Evolutionary conservation across 2,113 vertebrate genomes (phyloP).

Genomic region (Steatornis caripensis): DNA sequence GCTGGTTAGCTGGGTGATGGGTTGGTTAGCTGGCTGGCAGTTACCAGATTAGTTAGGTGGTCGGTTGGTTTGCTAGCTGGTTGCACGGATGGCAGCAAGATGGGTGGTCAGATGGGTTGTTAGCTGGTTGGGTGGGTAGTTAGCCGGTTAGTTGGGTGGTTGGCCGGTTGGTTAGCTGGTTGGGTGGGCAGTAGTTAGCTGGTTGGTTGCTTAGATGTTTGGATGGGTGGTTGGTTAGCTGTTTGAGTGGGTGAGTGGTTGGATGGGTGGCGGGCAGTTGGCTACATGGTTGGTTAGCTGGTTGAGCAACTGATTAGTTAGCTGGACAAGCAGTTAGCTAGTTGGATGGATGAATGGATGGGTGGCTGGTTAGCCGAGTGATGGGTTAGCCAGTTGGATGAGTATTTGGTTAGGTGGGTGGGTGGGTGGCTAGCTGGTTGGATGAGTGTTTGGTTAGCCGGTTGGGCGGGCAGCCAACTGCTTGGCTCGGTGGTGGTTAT

Average conservation of each 20-base stretch:
- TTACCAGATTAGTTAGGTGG: not conserved
- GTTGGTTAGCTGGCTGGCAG: not conserved
- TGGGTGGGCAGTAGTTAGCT: not conserved
- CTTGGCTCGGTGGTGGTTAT: no score
- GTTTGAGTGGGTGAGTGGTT: not conserved
- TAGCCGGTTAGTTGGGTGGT: not conserved
- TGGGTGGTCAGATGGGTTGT: not conserved
- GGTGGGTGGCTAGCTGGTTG: not conserved
- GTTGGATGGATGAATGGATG: not conserved
- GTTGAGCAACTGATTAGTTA: no score
- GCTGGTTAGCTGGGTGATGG: not conserved
- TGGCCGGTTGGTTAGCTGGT: not conserved
- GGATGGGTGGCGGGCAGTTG: not conserved
- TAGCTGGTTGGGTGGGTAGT: not conserved
- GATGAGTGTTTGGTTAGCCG: not conserved
- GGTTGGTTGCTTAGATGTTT: not conserved
- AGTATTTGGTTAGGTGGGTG: not conserved
- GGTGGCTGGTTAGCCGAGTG: not conserved
- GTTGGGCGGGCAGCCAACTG: not conserved
- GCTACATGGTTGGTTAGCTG: not conserved
- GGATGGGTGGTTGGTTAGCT: not conserved
- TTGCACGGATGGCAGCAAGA: not conserved
- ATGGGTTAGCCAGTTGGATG: not conserved
- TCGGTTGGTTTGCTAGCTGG: not conserved
- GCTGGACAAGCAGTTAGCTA: not conserved